A percentile compares a stretch with the other conserved stretches of the same genome.
Evolutionary conservation across 2,113 vertebrate species (phyloP).

Genomic region (Eurystomus gularis): DNA sequence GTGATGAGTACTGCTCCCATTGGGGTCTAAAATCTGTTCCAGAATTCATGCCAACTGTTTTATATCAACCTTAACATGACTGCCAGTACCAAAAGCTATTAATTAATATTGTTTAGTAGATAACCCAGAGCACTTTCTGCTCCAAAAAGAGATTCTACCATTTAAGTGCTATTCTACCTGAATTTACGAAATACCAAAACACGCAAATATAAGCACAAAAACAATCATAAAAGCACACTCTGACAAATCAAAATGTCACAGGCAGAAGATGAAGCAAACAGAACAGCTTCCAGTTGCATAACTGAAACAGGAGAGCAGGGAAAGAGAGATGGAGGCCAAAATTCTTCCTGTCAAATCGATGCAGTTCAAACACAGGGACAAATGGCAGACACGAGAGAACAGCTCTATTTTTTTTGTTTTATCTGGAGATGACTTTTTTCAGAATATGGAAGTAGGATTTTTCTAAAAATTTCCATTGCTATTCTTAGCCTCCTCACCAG

Average conservation of each 20-base stretch:
- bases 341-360: neutral
- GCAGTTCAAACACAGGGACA: neutral
- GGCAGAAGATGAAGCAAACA: neutral
- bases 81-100: constrained; percentile 11
- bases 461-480: constrained; percentile 27
- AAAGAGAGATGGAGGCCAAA: neutral
- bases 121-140: neutral
- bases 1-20: neutral
- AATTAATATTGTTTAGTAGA: neutral
- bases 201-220: neutral
- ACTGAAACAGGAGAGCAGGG: neutral
- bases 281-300: neutral
- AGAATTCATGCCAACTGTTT: constrained; percentile 22
- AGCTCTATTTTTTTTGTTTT: constrained; percentile 33
- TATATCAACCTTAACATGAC: constrained; percentile 13
- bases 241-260: neutral
- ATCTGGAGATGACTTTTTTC: constrained; percentile 26
- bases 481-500: neutral
- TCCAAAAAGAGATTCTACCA: neutral
- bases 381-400: constrained; percentile 30
- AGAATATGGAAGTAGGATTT: constrained; percentile 33
- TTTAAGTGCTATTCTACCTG: neutral
- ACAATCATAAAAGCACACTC: neutral
- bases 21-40: constrained; percentile 43
- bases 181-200: neutral